These are phyloP conservation scores for Scleropages formosus DNA, from an alignment of 2,797 vertebrate species.

Conservation along the genomic window DNA sequence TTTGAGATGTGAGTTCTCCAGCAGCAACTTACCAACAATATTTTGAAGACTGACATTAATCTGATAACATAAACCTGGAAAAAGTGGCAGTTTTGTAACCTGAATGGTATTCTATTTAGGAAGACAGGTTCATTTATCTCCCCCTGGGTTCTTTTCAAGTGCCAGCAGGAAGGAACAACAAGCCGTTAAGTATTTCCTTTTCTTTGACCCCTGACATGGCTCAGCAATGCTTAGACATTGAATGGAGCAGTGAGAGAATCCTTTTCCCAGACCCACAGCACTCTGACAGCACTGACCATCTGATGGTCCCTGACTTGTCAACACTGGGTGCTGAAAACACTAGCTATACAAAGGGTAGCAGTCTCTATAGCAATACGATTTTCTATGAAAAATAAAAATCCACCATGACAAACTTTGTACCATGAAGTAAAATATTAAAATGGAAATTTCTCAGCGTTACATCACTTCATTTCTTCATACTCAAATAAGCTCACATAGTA, in stretches of 20 bases:
- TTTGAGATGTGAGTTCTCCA: conserved; percentile 33
- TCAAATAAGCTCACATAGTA: background rate
- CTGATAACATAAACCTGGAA: conserved; percentile 38
- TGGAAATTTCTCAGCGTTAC: too few relatives aligned
- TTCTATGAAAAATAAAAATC: background rate
- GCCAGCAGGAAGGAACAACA: conserved; percentile 55
- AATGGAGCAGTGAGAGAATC: conserved; percentile 35
- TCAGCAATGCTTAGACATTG: conserved; percentile 37
- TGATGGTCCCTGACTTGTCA: conserved; percentile 54
- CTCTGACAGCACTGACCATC: conserved; percentile 55
- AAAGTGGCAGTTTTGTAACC: conserved; percentile 42
- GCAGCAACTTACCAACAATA: conserved; percentile 45
- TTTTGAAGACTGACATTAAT: conserved; percentile 43
- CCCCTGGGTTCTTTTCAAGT: conserved; percentile 53
- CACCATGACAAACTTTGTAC: background rate
- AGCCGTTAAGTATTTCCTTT: conserved; percentile 57
- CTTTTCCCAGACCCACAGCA: conserved; percentile 41
- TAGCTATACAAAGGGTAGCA: background rate
- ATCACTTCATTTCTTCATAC: background rate
- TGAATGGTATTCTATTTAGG: conserved; percentile 47
- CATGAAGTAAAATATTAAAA: background rate
- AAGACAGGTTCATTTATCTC: conserved; percentile 56
- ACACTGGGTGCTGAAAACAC: conserved; percentile 25
- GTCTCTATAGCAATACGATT: conserved; percentile 2
- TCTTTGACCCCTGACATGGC: conserved; percentile 57